These are phyloP conservation scores for Agonopterix alstromeriana DNA, from an alignment of 2,888 invertebrate species.

Conservation along the genomic window DNA sequence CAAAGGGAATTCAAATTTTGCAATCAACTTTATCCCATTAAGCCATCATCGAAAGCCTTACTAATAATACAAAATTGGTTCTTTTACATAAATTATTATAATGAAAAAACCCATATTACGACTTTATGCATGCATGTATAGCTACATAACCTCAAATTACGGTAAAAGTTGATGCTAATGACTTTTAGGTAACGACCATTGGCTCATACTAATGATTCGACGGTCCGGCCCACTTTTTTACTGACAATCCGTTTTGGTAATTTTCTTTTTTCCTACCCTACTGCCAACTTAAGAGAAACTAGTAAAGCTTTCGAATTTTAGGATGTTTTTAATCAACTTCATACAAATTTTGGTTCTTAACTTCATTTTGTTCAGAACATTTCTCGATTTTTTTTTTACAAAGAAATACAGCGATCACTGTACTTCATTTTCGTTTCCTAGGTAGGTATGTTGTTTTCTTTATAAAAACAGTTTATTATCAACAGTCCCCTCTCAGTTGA, in stretches of 20 bases:
- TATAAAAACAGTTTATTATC: too few relatives aligned
- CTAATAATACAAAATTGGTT: constrained; percentile 63
- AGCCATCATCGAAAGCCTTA: constrained; percentile 39
- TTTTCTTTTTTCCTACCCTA: constrained; percentile 48
- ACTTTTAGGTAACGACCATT: constrained; percentile 75
- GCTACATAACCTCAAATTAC: constrained; percentile 51
- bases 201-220: constrained; percentile 66
- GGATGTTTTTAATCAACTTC: not conserved
- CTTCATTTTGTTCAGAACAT: too few relatives aligned
- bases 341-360: too few relatives aligned
- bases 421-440: too few relatives aligned
- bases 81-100: constrained; percentile 60
- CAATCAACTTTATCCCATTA: constrained; percentile 36
- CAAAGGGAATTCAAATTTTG: constrained; percentile 21
- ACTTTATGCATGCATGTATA: constrained; percentile 12
- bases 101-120: constrained; percentile 36
- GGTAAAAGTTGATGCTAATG: constrained; percentile 73
- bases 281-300: constrained; percentile 36
- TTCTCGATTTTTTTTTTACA: too few relatives aligned
- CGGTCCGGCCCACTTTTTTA: constrained; percentile 70
- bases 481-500: too few relatives aligned
- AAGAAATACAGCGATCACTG: too few relatives aligned
- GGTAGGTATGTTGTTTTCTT: too few relatives aligned
- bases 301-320: not conserved
- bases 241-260: constrained; percentile 63